Conservation (phyloP, 2,113 vertebrate species). For the Embiotoca jacksoni region DNA sequence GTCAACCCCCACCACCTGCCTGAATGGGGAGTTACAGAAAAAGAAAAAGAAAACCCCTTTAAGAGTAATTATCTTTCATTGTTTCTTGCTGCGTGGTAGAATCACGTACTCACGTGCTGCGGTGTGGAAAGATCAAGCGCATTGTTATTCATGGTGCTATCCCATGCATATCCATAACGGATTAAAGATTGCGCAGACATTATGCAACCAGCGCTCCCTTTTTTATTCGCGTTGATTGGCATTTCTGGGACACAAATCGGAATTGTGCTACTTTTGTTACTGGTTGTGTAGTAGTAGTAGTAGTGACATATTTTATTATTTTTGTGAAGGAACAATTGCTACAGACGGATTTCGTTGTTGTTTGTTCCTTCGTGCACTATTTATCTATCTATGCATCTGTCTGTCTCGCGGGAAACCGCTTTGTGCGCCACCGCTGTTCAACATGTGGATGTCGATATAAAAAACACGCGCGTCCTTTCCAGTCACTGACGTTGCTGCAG, state of each 20-base stretch:
- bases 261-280: conserved; percentile 22
- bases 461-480: not conserved
- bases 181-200: conserved; percentile 72
- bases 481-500: not conserved
- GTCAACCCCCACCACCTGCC: not conserved
- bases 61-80: conserved; percentile 12
- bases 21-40: not conserved
- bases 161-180: conserved; percentile 69
- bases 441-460: conserved; percentile 13
- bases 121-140: conserved; percentile 37
- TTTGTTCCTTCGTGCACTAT: no score
- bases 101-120: conserved; percentile 42
- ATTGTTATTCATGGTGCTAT: conserved; percentile 53
- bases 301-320: no score
- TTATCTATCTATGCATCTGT: conserved; percentile 6
- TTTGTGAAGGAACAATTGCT: no score
- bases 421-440: conserved; percentile 1
- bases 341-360: no score
- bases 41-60: not conserved
- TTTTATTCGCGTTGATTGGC: conserved; percentile 53
- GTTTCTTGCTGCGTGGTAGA: conserved; percentile 34
- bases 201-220: conserved; percentile 59
- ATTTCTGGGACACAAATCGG: conserved; percentile 70
- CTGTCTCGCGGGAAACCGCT: not conserved
- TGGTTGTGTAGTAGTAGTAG: not conserved